phyloP scores from a whole-genome alignment of 2,888 invertebrate genomes.

The Tupiocoris notatus region DNA sequence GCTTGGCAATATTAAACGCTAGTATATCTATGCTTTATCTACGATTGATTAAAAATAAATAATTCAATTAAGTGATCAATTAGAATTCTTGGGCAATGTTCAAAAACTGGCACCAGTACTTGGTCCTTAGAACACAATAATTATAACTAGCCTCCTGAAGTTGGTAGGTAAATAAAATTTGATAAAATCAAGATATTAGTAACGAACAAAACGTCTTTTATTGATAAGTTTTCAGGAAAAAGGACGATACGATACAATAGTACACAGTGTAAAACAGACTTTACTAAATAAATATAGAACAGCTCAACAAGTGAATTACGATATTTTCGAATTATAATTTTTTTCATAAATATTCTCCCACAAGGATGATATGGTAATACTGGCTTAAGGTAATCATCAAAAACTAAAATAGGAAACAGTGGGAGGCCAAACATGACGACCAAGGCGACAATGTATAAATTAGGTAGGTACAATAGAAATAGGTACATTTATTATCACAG shows the following conservation, averaged over 20 bases:
- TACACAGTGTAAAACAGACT: background rate
- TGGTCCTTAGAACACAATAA: no score
- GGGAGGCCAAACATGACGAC: constrained; percentile 33
- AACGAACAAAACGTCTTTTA: no score
- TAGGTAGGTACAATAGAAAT: constrained; percentile 34
- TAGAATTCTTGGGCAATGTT: no score
- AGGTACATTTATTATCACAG: constrained; percentile 39
- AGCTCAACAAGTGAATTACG: constrained; percentile 5
- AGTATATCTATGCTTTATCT: no score
- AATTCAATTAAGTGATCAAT: no score
- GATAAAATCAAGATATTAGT: no score
- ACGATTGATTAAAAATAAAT: no score
- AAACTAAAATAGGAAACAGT: constrained; percentile 30
- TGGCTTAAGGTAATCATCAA: constrained; percentile 41
- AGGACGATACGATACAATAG: no score
- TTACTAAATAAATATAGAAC: constrained; percentile 34
- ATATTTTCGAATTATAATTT: constrained; percentile 7
- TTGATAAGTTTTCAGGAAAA: no score
- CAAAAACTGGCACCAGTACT: no score
- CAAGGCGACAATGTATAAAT: constrained; percentile 22
- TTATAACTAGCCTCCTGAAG: background rate
- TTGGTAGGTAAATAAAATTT: background rate
- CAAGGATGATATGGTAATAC: constrained; percentile 35
- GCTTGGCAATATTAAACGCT: no score
- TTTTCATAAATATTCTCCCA: constrained; percentile 31